Evolutionary conservation across 2,888 invertebrate species (phyloP).

Genomic region (Dynastes hyllus): DNA sequence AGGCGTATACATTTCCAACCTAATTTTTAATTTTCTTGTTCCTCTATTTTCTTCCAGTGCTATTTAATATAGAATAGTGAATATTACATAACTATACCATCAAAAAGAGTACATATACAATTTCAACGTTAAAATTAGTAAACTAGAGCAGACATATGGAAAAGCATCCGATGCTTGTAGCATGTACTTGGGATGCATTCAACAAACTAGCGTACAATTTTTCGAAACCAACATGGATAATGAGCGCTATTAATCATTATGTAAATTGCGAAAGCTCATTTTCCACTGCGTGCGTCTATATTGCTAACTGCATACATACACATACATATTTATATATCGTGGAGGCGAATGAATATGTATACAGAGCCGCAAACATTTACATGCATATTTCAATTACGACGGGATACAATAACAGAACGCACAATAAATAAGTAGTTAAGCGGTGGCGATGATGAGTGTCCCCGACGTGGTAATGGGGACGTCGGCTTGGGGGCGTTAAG

Average conservation of each 20-base stretch:
- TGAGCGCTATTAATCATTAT: constrained; percentile 39
- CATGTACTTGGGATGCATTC: constrained; percentile 11
- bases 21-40: too few species aligned
- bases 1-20: too few species aligned
- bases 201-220: constrained; percentile 24
- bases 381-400: constrained; percentile 50
- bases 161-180: constrained; percentile 1
- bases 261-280: constrained; percentile 38
- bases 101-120: too few species aligned
- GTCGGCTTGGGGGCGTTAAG: constrained; percentile 31
- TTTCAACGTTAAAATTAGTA: too few species aligned
- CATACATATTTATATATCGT: neutral
- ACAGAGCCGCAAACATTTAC: constrained; percentile 6
- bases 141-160: neutral
- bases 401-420: constrained; percentile 49
- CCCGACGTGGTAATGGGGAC: constrained; percentile 46
- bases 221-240: constrained; percentile 28
- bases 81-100: too few species aligned
- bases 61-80: too few species aligned
- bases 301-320: constrained; percentile 18
- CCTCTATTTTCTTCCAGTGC: too few species aligned
- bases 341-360: constrained; percentile 2
- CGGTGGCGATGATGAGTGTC: constrained; percentile 48
- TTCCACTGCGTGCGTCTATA: constrained; percentile 26
- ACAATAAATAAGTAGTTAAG: constrained; percentile 53